A percentile compares a stretch with the other conserved stretches of the same genome.
phyloP scores from a whole-genome alignment of 1,140 invertebrate genomes.

The Cardiocondyla obscurior region DNA sequence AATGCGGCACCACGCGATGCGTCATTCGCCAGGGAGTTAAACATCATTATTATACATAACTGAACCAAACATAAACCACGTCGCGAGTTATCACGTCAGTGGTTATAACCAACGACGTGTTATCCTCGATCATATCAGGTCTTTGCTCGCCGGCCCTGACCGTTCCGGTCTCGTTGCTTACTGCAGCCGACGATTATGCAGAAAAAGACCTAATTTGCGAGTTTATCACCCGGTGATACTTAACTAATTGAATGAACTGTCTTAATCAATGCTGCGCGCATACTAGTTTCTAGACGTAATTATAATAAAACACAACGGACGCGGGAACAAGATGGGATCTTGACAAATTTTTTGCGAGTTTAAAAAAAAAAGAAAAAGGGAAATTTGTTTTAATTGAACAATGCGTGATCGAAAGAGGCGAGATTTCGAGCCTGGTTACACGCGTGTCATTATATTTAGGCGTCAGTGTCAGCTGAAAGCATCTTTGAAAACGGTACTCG shows the following conservation, averaged over 20 bases:
- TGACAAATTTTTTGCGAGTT: not conserved
- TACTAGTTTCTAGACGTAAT: not conserved
- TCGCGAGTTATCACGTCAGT: constrained; percentile 37
- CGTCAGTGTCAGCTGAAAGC: constrained; percentile 14
- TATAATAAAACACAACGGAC: not conserved
- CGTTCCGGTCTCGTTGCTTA: constrained; percentile 74
- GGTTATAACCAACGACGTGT: constrained; percentile 43
- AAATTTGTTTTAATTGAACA: not conserved
- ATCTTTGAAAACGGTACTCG: constrained; percentile 51
- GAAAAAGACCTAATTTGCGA: constrained; percentile 56
- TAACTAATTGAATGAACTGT: constrained; percentile 41
- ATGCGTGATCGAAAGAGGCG: no score
- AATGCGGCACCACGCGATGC: not conserved
- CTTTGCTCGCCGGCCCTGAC: constrained; percentile 72
- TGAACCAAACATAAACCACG: not conserved
- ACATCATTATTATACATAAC: not conserved
- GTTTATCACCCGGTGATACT: constrained; percentile 48
- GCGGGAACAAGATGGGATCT: not conserved
- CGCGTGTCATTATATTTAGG: constrained; percentile 28
- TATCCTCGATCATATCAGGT: constrained; percentile 64
- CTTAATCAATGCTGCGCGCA: not conserved
- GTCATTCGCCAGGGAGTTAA: not conserved
- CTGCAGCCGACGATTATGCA: constrained; percentile 59
- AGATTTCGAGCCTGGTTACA: not conserved
- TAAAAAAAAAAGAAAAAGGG: not conserved